Evolutionary conservation across 64 coral and sea anemone species (phyloP).

Genomic region (Montipora foliosa): DNA sequence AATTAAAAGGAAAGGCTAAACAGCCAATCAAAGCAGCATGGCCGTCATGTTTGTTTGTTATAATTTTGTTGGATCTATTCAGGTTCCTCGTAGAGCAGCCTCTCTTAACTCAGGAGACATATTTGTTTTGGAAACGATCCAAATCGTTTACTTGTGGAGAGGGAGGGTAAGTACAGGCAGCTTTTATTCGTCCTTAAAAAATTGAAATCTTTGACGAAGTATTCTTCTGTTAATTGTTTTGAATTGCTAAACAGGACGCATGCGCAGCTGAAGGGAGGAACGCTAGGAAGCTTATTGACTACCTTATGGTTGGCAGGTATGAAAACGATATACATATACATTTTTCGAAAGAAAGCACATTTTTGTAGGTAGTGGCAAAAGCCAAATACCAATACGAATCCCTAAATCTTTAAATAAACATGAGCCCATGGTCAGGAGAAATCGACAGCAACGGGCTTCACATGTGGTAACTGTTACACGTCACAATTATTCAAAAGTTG

Average conservation of each 20-base stretch:
- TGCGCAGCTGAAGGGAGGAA: slow-evolving; percentile 85
- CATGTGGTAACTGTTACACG: too few relatives aligned
- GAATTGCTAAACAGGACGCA: slow-evolving; percentile 61
- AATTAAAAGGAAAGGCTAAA: too few relatives aligned
- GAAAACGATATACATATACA: neutral
- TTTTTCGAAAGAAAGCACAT: neutral
- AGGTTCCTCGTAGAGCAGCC: slow-evolving; percentile 87
- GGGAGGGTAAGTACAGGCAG: slow-evolving; percentile 61
- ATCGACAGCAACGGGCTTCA: too few relatives aligned
- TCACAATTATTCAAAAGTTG: too few relatives aligned
- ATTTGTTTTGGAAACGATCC: slow-evolving; percentile 79
- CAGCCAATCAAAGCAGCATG: neutral
- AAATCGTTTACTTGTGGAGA: slow-evolving; percentile 78
- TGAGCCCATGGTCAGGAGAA: too few relatives aligned
- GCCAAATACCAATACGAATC: too few relatives aligned
- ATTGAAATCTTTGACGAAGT: neutral
- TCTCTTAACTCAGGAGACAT: slow-evolving; percentile 93
- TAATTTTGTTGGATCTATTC: neutral
- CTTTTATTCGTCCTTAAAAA: neutral
- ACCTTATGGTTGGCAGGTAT: slow-evolving; percentile 84
- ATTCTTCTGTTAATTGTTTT: neutral
- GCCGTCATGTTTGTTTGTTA: too few relatives aligned
- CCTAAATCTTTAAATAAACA: too few relatives aligned
- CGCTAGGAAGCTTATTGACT: slow-evolving; percentile 74
- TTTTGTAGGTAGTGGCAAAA: neutral